Base-by-base conservation (phyloP, 2,113 vertebrate species). In the Pomatostomus ruficeps region DNA sequence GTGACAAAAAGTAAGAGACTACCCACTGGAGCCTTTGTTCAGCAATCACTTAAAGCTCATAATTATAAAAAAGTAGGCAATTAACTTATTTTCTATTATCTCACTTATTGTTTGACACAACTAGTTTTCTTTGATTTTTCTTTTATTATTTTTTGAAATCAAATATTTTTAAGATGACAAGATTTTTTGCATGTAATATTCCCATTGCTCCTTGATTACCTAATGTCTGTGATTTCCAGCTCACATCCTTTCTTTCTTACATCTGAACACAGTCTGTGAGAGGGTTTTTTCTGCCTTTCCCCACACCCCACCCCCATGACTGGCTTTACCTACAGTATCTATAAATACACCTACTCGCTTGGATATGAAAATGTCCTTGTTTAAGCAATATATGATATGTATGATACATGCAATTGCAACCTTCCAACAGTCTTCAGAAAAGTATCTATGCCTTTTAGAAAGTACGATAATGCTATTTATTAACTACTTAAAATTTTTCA, bases 61-160 rank as follows among this genome's bases (percentile, higher is more conserved):
- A 93, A 94, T 91, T 87, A 83, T 71, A 75, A 96, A 85, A 88
- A 21, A 18, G 43, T 66, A 89, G 42, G 33, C 17, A 86, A 71
- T 36, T 19, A 85, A 75, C 42, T 95, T 94, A 71, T 92, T 95
- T 97, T 89, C 42, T 72, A 26, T 93, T 80, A 70, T 25, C 49
- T 88, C 15, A 59, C 40, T 80, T 95, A 85, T 71, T 78, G 25
- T 88, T 96, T 76, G 43, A 72, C 10, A 88, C 70, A 94, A 63
- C 10, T 49, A 75, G 12, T 91, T 95, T 48, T 59, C 36, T 74
- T 58, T 75, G 15, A 38, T 63, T 92, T 48, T 91, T 55, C 3
- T 6, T 35, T n/a, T 18, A 72, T 49, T 54, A 23, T 19, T 35
- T 55, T 54, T 89, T 75, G 14, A 63, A 79, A 46, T 2, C 0